Conservation (phyloP, 2,797 vertebrate species). For the Oceanodroma leucorhoa region DNA sequence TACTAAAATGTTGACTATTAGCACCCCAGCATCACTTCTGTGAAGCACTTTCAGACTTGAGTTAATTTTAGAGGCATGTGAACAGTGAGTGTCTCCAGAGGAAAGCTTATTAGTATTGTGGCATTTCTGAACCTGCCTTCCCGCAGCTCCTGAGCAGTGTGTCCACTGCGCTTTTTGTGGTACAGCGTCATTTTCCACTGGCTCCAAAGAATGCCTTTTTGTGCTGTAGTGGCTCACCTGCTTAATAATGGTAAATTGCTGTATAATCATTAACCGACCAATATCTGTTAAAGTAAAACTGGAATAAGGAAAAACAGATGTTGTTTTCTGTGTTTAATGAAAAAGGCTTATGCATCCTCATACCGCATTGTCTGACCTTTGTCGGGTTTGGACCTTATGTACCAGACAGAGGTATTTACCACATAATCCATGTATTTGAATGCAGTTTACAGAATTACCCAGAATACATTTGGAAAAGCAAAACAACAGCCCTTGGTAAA, state of each 20-base stretch:
- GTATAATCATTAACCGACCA: constrained; percentile 16
- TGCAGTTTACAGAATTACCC: neutral
- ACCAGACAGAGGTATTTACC: neutral
- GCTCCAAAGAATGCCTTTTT: neutral
- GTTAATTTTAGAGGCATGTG: neutral
- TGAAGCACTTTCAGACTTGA: neutral
- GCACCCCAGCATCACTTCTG: neutral
- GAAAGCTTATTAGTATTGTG: neutral
- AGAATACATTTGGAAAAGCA: neutral
- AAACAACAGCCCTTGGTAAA: constrained; percentile 15
- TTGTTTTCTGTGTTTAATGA: constrained; percentile 47
- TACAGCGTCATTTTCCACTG: neutral
- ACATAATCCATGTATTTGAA: neutral
- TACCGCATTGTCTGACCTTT: neutral
- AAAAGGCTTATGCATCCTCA: constrained; percentile 42
- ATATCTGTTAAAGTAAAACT: constrained; percentile 48
- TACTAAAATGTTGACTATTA: neutral
- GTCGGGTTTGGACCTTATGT: neutral
- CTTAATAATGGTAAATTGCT: constrained; percentile 15
- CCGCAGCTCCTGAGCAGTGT: neutral
- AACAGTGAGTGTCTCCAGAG: neutral
- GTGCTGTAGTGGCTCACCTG: neutral
- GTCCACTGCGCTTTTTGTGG: neutral
- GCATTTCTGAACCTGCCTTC: neutral
- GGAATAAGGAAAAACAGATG: constrained; percentile 55